phyloP scores from a whole-genome alignment of 2,797 vertebrate genomes.

The Pterois miles region DNA sequence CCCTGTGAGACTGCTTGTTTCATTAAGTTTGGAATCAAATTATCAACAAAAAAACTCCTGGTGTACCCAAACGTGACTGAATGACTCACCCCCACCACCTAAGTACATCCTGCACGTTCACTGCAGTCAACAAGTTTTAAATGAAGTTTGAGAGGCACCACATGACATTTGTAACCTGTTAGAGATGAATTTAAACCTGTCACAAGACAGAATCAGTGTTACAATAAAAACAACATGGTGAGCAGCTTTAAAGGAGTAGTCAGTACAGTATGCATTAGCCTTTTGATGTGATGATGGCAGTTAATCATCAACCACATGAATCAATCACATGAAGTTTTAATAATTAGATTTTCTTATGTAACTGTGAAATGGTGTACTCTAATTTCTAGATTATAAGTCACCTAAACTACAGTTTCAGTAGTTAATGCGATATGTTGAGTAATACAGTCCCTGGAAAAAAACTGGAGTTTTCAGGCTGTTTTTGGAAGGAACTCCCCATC shows the following conservation, averaged over 20 bases:
- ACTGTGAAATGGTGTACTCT: not conserved
- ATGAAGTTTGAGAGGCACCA: not conserved
- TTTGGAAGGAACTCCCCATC: too few species aligned
- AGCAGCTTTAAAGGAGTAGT: not conserved
- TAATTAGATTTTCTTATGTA: not conserved
- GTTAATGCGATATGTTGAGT: not conserved
- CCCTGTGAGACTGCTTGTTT: not conserved
- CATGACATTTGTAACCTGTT: not conserved
- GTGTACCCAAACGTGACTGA: not conserved
- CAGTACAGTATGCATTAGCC: not conserved
- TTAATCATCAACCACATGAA: not conserved
- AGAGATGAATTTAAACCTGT: not conserved
- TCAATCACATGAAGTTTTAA: not conserved
- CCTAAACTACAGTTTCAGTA: not conserved
- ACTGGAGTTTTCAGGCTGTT: too few species aligned
- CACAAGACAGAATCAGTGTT: not conserved
- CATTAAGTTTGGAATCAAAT: not conserved
- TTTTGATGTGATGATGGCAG: not conserved
- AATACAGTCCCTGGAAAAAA: too few species aligned
- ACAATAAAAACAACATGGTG: not conserved
- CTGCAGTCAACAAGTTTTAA: not conserved
- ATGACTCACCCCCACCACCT: not conserved
- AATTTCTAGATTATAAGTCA: not conserved
- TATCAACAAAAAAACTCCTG: not conserved
- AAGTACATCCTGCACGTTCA: not conserved